These are phyloP conservation scores for Squalus acanthias DNA, from an alignment of 2,797 vertebrate genomes.

Conservation along the genomic window DNA sequence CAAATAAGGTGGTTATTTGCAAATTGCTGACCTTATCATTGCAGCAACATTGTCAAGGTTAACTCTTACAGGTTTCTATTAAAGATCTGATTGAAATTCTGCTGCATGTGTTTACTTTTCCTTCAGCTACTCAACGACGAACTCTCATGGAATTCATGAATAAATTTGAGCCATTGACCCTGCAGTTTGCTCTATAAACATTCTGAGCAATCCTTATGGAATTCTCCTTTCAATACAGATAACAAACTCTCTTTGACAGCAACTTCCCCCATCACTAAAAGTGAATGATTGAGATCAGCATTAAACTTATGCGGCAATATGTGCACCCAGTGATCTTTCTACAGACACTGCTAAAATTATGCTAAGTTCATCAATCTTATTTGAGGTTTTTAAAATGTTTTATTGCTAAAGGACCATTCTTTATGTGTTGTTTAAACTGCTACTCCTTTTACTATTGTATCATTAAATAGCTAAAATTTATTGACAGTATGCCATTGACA, in stretches of 20 bases:
- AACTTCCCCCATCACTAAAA: not conserved
- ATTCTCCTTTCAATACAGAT: not conserved
- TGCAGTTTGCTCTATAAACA: not conserved
- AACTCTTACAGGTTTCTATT: conserved; percentile 19
- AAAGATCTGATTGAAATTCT: conserved; percentile 37
- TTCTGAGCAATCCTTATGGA: not conserved
- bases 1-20: conserved; percentile 7
- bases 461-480: not conserved
- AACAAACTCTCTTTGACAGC: not conserved
- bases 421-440: not conserved
- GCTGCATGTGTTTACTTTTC: conserved; percentile 19
- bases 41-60: conserved; percentile 32
- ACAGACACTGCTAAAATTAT: not conserved
- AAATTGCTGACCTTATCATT: conserved; percentile 29
- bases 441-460: not conserved
- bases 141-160: conserved; percentile 29
- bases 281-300: not conserved
- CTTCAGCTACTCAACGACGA: not conserved
- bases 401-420: not conserved
- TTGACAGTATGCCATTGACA: not conserved
- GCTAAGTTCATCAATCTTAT: not conserved
- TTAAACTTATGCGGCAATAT: not conserved
- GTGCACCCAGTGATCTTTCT: not conserved
- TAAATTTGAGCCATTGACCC: conserved; percentile 29
- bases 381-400: not conserved